Evolutionary conservation across 2,888 invertebrate genomes (phyloP), one percentile per base, ranked within the genome.

Genomic region (Drosophila greeni): DNA sequence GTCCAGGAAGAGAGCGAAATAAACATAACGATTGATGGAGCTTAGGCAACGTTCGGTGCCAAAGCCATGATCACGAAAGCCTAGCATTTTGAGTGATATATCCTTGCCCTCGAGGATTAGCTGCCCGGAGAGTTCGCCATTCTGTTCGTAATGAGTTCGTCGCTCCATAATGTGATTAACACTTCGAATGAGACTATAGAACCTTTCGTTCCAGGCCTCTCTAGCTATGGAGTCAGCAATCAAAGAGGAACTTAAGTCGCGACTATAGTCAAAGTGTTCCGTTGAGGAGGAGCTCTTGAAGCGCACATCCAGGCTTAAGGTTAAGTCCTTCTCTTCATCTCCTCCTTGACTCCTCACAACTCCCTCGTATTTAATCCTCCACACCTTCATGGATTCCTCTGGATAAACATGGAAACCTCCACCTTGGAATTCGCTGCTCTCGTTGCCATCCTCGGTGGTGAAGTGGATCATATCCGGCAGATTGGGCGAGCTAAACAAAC

Each of bases 71-170:
- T 95, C 95, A 70, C 95, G 90, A 88, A 95, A 94, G 0, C 94
- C 92, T 23, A 92, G 91, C 78, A 95, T 86, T 20, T 92, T 91
- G 68, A 95, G 86, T 37, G 90, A 86, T 23, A 88, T 89, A 0
- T 87, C 71, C 34, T 26, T 24, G 0, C 90, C 89, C 8, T 91
- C 91, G 3, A 95, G 88, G 52, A 88, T 88, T 51, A 94, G 87
- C 29, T 89, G 90, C 52, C 93, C 94, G 29, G 89, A 89, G 55
- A 94, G 83, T 5, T 87, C 87, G 0, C 95, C 95, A 88, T 93
- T 93, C 88, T 96, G 95, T 81, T 96, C 95, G 86, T 96, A 95
- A 83, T 95, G 95, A 0, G 92, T 93, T 84, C 96, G 95, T 24
- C 76, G 84, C 24, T 81, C 85, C 12, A 87, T 57, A 29, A 86